Base-by-base conservation (phyloP, 2,888 invertebrate genomes). In the Cordilura impudica region DNA sequence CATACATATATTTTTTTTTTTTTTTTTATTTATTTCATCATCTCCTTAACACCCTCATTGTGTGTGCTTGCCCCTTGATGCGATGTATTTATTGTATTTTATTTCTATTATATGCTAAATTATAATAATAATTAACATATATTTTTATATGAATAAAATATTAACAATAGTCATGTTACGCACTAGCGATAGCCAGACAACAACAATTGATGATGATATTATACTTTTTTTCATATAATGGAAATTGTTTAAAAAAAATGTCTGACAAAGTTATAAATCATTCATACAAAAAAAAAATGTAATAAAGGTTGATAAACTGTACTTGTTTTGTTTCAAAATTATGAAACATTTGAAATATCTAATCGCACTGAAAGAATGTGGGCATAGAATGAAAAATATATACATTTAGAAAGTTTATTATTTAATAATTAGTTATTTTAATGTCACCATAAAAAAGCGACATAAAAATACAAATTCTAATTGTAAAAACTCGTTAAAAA, bases 91-190 rank as follows among this genome's bases (percentile, higher is more conserved):
- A 51, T 51, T 29, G 31, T 31, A 31, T 31, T 31, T 26, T 19
- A 29, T 54, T 54, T 29, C 12, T 31, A 31, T 10, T 5, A 5
- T 31, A 31, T 54, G 31, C 54, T 12, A n/a, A 31, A 18, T 12
- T 31, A 18, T 18, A 12, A 19, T 18, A 35, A n/a, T 56, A 58
- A 58, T 58, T 35, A 58, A 58, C 56, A 58, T 58, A 35, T 4
- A 8, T 8, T n/a, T 29, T 6, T 56, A 12, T 56, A 35, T 56
- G n/a, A 56, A 56, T 23, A 43, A 21, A 39, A 39, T 43, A 12
- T 58, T 47, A 58, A 58, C 49, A 47, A 21, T 35, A 35, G 63
- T 49, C 69, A 45, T 35, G 58, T 69, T 69, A 69, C 69, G 69
- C 69, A 69, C 69, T 49, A 31, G 16, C 58, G 69, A 31, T 31